Percentiles rank a stretch among this genome's conserved stretches.
These are phyloP conservation scores for Etheostoma perlongum DNA, from an alignment of 2,797 vertebrate species.

Conservation along the genomic window DNA sequence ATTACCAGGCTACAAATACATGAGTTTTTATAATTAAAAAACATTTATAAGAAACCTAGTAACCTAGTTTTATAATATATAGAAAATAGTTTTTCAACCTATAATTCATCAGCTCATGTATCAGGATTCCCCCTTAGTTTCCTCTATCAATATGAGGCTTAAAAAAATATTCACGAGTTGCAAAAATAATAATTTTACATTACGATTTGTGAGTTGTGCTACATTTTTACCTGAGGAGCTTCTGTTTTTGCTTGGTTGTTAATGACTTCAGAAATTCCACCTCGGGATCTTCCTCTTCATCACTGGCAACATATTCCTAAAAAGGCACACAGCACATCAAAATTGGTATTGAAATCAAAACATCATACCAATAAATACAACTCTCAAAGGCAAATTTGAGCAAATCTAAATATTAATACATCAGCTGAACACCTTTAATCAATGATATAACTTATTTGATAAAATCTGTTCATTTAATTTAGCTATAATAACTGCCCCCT, in stretches of 20 bases:
- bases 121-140: background rate
- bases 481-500: slow-evolving; percentile 78
- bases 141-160: background rate
- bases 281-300: slow-evolving; percentile 97
- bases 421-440: slow-evolving; percentile 9
- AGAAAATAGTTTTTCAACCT: too few relatives aligned
- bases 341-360: background rate
- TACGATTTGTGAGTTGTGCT: background rate
- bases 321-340: slow-evolving; percentile 15
- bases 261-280: slow-evolving; percentile 98
- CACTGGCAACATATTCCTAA: slow-evolving; percentile 95
- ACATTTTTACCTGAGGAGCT: slow-evolving; percentile 91
- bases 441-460: slow-evolving; percentile 48
- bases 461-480: slow-evolving; percentile 54
- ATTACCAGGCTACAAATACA: slow-evolving; percentile 3
- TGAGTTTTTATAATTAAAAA: background rate
- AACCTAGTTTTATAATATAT: background rate
- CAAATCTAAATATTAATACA: slow-evolving; percentile 19
- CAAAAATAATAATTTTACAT: background rate
- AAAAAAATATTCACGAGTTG: slow-evolving; percentile 13
- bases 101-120: background rate
- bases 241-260: slow-evolving; percentile 97
- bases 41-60: background rate
- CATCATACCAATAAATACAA: background rate
- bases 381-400: slow-evolving; percentile 9